Conservation (phyloP, 2,888 invertebrate genomes). For the Galeruca laticollis region DNA sequence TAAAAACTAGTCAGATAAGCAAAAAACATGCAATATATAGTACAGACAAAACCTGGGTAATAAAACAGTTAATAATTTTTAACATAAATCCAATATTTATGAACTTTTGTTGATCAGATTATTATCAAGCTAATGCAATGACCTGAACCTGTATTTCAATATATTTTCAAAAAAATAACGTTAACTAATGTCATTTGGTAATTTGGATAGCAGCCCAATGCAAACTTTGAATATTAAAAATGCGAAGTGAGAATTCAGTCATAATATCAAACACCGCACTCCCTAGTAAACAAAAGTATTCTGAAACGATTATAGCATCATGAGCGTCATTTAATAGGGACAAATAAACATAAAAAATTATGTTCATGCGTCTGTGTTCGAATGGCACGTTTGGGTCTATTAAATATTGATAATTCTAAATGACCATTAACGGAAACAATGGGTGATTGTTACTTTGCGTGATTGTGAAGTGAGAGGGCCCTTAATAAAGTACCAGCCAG, state of each 20-base stretch:
- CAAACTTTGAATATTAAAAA: no score
- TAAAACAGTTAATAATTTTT: no score
- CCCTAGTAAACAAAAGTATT: conserved; percentile 18
- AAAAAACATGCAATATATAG: no score
- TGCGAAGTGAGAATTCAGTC: conserved; percentile 1
- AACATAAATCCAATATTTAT: no score
- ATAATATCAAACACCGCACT: not conserved
- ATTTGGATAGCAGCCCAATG: no score
- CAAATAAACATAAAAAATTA: conserved; percentile 36
- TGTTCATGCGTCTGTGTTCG: conserved; percentile 35
- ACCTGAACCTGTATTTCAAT: no score
- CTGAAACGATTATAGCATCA: conserved; percentile 29
- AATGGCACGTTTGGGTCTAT: conserved; percentile 35
- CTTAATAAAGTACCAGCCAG: conserved; percentile 54
- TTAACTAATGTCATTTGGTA: no score
- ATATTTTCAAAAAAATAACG: no score
- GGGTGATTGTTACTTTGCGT: conserved; percentile 62
- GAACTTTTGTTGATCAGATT: no score
- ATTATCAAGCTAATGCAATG: no score
- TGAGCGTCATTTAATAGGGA: conserved; percentile 38
- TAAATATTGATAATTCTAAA: conserved; percentile 58
- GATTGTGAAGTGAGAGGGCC: conserved; percentile 45
- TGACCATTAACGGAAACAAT: conserved; percentile 60
- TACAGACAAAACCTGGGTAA: no score
- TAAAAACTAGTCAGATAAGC: no score